A percentile compares a stretch with the other conserved stretches of the same genome.
Evolutionary conservation across 2,113 vertebrate species (phyloP).

Genomic region (Calyptommatus sinebrachiatus): DNA sequence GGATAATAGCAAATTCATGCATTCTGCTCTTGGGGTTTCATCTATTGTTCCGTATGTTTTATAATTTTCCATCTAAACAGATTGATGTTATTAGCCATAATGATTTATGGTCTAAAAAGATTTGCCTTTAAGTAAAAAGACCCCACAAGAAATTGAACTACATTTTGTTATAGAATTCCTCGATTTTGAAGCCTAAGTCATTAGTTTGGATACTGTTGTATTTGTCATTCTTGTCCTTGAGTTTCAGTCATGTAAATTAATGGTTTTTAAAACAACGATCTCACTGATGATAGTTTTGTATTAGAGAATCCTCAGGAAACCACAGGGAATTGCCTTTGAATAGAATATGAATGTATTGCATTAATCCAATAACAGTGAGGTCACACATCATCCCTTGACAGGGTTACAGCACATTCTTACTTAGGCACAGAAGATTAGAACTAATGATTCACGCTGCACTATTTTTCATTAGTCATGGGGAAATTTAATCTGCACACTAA

Average conservation of each 20-base stretch:
- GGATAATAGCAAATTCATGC: no score
- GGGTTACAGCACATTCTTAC: not conserved
- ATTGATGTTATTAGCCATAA: not conserved
- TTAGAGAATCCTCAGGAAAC: conserved; percentile 17
- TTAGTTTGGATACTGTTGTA: conserved; percentile 19
- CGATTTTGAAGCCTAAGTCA: not conserved
- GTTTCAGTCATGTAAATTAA: conserved; percentile 5
- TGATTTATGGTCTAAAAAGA: not conserved
- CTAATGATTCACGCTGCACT: not conserved
- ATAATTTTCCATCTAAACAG: not conserved
- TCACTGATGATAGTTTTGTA: conserved; percentile 22
- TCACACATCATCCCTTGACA: not conserved
- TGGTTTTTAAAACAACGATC: not conserved
- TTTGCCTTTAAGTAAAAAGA: rapidly evolving
- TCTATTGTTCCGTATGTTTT: not conserved
- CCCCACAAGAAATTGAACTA: not conserved
- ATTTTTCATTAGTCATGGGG: conserved; percentile 16
- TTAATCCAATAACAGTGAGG: conserved; percentile 21
- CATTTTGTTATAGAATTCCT: not conserved
- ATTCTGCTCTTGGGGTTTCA: no score
- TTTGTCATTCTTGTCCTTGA: conserved; percentile 9
- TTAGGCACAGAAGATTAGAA: conserved; percentile 15
- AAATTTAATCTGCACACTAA: conserved; percentile 24
- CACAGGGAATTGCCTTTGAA: not conserved
- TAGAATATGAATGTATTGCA: conserved; percentile 15